Conservation (phyloP, 2,888 invertebrate species). For the Cataglyphis cursor region DNA sequence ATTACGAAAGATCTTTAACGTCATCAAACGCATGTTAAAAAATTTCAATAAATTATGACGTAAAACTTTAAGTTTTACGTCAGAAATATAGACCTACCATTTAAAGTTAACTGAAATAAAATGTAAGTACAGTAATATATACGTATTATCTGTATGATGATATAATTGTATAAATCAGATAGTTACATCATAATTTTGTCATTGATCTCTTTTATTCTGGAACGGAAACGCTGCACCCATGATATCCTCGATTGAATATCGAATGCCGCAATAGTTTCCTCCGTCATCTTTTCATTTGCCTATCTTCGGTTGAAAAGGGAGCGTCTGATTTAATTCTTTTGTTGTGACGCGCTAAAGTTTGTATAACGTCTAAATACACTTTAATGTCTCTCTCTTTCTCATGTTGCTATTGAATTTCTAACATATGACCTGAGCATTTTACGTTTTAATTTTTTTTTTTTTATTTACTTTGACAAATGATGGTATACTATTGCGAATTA, state of each 20-base stretch:
- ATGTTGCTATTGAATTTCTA: neutral
- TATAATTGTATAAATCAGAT: neutral
- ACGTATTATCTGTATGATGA: neutral
- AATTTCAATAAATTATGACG: neutral
- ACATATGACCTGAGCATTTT: neutral
- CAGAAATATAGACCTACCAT: neutral
- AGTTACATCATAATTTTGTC: constrained; percentile 25
- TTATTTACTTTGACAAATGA: neutral
- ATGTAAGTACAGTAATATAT: neutral
- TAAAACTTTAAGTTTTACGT: neutral
- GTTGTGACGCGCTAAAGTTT: neutral
- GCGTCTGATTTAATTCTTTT: neutral
- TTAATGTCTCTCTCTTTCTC: too few relatives aligned
- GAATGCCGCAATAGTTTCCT: neutral
- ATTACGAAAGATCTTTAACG: neutral
- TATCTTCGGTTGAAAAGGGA: neutral
- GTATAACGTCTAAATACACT: neutral
- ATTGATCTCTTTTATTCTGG: neutral
- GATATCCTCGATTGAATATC: constrained; percentile 22
- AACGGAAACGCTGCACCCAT: constrained; percentile 2
- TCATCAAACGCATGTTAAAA: neutral
- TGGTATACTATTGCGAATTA: neutral
- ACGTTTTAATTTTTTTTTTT: neutral
- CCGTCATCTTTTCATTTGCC: neutral
- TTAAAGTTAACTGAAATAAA: neutral